A percentile compares a stretch with the other conserved stretches of the same genome.
phyloP scores from a whole-genome alignment of 1,140 invertebrate genomes.

The Chironomus striatipennis region DNA sequence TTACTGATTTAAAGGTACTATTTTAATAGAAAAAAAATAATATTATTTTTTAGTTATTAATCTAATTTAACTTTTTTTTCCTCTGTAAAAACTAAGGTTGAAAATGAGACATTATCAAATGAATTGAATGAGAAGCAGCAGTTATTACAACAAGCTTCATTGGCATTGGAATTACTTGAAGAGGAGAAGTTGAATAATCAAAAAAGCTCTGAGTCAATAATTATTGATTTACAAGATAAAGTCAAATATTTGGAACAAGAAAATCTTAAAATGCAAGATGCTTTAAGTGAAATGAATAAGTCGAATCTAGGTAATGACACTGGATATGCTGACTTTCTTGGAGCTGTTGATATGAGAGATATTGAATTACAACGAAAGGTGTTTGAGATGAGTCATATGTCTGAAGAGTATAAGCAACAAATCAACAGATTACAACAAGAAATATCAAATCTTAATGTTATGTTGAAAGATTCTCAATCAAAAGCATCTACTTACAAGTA shows the following conservation, averaged over 20 bases:
- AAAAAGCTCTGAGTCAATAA: background rate
- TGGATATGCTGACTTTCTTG: background rate
- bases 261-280: background rate
- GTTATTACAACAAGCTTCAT: constrained; percentile 72
- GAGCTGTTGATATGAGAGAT: background rate
- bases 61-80: background rate
- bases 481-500: constrained; percentile 34
- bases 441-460: constrained; percentile 30
- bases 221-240: too few relatives aligned
- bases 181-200: background rate
- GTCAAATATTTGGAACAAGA: too few relatives aligned
- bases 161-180: constrained; percentile 48
- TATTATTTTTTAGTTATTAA: background rate
- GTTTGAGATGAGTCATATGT: background rate
- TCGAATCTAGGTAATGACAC: background rate
- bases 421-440: constrained; percentile 28
- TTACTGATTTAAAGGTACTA: constrained; percentile 68
- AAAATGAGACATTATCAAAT: constrained; percentile 66
- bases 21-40: too few relatives aligned
- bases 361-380: background rate
- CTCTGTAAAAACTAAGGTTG: constrained; percentile 56
- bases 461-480: background rate
- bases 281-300: background rate
- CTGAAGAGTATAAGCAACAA: constrained; percentile 25
- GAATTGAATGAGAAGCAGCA: constrained; percentile 74